Evolutionary conservation across 1,140 invertebrate species (phyloP), one percentile per base, ranked within the genome.

Genomic region (Galleria mellonella): DNA sequence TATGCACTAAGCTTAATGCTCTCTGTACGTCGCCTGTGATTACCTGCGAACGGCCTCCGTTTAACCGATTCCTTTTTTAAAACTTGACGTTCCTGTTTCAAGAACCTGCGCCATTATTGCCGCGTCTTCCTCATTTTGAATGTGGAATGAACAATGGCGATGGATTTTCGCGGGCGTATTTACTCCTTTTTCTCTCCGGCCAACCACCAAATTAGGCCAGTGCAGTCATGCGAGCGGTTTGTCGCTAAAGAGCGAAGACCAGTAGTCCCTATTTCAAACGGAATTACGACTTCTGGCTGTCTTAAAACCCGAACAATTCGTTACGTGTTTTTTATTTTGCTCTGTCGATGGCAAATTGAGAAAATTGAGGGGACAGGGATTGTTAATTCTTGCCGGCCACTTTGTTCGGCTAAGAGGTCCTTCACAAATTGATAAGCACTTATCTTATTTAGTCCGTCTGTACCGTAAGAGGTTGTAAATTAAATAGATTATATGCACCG

Each of bases 61-160:
- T 77, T 76, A 84, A 82, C 52, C 62, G 67, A 76, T 72, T 77
- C 72, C 73, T 73, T 82, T 84, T 83, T 78, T 70, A 78, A 79
- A 79, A 75, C 64, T 70, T 53, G 66, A 71, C 75, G 72, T 74
- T 82, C 72, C 73, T 78, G 73, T 79, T 78, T 79, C 62, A 61
- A 78, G 59, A 82, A 76, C 68, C 66, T 62, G 69, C 62, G 52
- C 73, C 77, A 75, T 78, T 82, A 79, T 73, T 78, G 66, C 70
- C 66, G 63, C 62, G 64, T 72, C 72, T 82, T 77, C 74, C 77
- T 81, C 69, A 64, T 82, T 82, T 82, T 76, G 61, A 72, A 78
- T 82, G 78, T 81, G 63, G 69, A 71, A 73, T 55, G 71, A 55
- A 79, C 75, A 81, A 78, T 81, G 73, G 66, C 60, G 57, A 52